Evolutionary conservation across 2,888 invertebrate species (phyloP), one percentile per base, ranked within the genome.

Genomic region (Chymomyza fuscimana): DNA sequence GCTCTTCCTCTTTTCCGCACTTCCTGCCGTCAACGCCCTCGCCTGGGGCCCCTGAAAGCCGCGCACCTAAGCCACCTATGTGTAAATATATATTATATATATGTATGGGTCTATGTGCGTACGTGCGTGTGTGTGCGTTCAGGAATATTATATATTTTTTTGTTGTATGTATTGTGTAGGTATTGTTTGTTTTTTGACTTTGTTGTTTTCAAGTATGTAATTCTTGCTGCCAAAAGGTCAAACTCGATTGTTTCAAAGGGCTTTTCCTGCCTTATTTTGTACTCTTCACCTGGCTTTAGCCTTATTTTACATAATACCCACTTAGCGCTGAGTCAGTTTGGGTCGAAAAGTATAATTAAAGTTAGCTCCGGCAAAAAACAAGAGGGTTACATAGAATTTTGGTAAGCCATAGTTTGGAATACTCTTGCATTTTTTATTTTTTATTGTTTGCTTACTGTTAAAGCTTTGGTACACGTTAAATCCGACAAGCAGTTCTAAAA

Each of bases 191-290:
- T 60, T 63, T 62, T 67, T 52, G 67, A 40, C n/a, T 32, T 52
- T 56, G 15, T 10, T n/a, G 59, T 58, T 50, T 40, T 16, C 58
- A 64, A 70, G 68, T 46, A 59, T 59, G 22, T 59, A 25, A 59
- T 62, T 61, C 79, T 65, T 66, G 54, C 66, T 61, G 71, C 61
- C 71, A 70, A 80, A 78, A 83, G 79, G 75, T 81, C 75, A 78
- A 82, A 78, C 60, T 71, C 72, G 70, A 60, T 80, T 79, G 79
- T 81, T 85, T 82, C 87, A 74, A 76, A 79, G 78, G 76, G 81
- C 76, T 79, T 78, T 77, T 76, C 65, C 29, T 56, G 80, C 76
- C 87, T 84, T 69, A 74, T 77, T 80, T 74, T 69, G 78, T 72
- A 70, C 63, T 68, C 61, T 63, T 59, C 46, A 16, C 54, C 54